Evolutionary conservation across 2,113 vertebrate species (phyloP).

Genomic region (Hippopotamus amphibius): DNA sequence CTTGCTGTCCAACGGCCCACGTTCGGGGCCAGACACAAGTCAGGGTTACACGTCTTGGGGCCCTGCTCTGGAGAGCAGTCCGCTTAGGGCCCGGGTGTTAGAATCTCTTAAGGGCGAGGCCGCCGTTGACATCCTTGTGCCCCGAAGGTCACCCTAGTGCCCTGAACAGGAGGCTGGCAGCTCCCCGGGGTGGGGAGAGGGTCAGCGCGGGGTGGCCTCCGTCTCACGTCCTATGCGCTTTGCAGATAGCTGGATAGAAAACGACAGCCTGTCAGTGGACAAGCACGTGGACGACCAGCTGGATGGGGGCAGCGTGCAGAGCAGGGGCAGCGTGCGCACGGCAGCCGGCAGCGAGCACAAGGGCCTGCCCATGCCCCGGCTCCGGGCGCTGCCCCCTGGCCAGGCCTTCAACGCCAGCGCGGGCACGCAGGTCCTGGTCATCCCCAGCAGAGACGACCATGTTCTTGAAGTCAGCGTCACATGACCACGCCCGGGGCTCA

Average conservation of each 20-base stretch:
- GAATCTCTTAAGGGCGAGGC: background rate
- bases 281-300: slow-evolving; percentile 93
- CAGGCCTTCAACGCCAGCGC: slow-evolving; percentile 96
- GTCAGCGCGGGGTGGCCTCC: accelerated
- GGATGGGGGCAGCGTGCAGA: slow-evolving; percentile 93
- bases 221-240: background rate
- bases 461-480: slow-evolving; percentile 97
- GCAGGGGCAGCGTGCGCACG: slow-evolving; percentile 90
- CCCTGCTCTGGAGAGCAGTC: background rate
- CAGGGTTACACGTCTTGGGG: background rate
- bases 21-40: background rate
- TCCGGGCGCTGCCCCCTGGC: slow-evolving; percentile 93
- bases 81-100: background rate
- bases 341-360: slow-evolving; percentile 90
- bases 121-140: background rate
- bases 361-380: slow-evolving; percentile 95
- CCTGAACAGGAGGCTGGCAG: background rate
- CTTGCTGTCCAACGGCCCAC: background rate
- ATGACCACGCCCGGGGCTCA: slow-evolving; percentile 86
- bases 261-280: slow-evolving; percentile 95
- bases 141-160: background rate
- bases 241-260: slow-evolving; percentile 97
- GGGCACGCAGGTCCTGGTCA: slow-evolving; percentile 93
- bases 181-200: background rate
- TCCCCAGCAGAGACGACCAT: slow-evolving; percentile 96